Percentiles rank a stretch among this genome's conserved stretches.
These are phyloP conservation scores for Drosophila auraria DNA, from an alignment of 1,140 invertebrate genomes.

Conservation along the genomic window DNA sequence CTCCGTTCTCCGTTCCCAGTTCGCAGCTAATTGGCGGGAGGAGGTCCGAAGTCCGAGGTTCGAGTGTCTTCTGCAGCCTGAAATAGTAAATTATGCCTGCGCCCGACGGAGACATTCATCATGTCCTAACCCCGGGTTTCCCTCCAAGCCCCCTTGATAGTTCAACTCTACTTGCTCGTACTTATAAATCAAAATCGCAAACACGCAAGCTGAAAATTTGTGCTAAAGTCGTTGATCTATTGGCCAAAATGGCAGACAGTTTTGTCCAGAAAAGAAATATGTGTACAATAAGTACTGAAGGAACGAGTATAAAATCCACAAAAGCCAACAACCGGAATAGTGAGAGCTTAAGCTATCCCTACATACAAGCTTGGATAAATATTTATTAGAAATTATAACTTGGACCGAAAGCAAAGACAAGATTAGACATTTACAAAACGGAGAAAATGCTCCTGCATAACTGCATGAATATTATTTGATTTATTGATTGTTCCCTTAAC, in stretches of 20 bases:
- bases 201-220: conserved; percentile 66
- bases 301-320: conserved; percentile 1
- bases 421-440: not conserved
- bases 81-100: conserved; percentile 63
- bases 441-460: too few relatives aligned
- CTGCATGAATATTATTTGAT: too few relatives aligned
- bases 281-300: conserved; percentile 58
- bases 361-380: not conserved
- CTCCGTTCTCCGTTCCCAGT: conserved; percentile 15
- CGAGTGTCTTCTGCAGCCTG: conserved; percentile 43
- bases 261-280: conserved; percentile 27
- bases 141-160: conserved; percentile 48
- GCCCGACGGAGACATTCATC: conserved; percentile 74
- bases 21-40: conserved; percentile 40
- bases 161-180: conserved; percentile 66
- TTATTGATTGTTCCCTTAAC: too few relatives aligned
- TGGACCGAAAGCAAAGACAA: too few relatives aligned
- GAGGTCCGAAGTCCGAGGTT: conserved; percentile 23
- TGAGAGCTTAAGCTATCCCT: too few relatives aligned
- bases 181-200: conserved; percentile 79
- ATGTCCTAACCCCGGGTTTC: conserved; percentile 32
- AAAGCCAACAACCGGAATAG: not conserved
- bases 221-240: conserved; percentile 71
- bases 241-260: conserved; percentile 53
- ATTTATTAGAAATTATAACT: conserved; percentile 4